Conservation (phyloP, 2,888 invertebrate species). For the Drosophila percnosoma region DNA sequence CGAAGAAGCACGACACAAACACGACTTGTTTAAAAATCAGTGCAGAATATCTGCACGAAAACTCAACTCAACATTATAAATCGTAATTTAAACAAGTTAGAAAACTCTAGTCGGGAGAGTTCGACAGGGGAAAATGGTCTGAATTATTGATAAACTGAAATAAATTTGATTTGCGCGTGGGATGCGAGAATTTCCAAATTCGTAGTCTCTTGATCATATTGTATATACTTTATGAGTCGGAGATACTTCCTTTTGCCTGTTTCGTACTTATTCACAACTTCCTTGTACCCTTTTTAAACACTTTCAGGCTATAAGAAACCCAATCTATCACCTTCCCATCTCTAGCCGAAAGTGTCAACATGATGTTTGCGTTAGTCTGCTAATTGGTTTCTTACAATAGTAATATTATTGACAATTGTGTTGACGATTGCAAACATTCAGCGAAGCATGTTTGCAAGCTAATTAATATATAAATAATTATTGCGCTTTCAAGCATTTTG, state of each 20-base stretch:
- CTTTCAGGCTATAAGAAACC: background rate
- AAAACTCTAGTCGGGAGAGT: background rate
- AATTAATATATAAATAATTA: slow-evolving; percentile 50
- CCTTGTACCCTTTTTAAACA: background rate
- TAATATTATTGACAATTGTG: slow-evolving; percentile 45
- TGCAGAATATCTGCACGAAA: background rate
- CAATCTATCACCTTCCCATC: background rate
- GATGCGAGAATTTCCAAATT: background rate
- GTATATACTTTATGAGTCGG: background rate
- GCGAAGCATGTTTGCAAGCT: slow-evolving; percentile 5
- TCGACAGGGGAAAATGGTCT: background rate
- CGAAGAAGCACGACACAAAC: background rate
- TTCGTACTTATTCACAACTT: background rate
- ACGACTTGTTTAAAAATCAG: background rate
- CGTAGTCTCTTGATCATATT: background rate
- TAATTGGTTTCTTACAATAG: slow-evolving; percentile 39
- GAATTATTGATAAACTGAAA: background rate
- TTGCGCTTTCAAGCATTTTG: slow-evolving; percentile 61
- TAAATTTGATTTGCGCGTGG: background rate
- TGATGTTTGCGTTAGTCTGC: slow-evolving; percentile 3
- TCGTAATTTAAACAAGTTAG: background rate
- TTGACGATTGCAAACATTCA: slow-evolving; percentile 40
- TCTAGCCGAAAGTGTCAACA: slow-evolving; percentile 25
- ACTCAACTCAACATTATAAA: background rate
- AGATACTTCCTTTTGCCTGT: background rate